Percentiles rank a stretch among this genome's conserved stretches.
These are phyloP conservation scores for Pasiphila rectangulata DNA, from an alignment of 2,888 invertebrate genomes.

Conservation along the genomic window DNA sequence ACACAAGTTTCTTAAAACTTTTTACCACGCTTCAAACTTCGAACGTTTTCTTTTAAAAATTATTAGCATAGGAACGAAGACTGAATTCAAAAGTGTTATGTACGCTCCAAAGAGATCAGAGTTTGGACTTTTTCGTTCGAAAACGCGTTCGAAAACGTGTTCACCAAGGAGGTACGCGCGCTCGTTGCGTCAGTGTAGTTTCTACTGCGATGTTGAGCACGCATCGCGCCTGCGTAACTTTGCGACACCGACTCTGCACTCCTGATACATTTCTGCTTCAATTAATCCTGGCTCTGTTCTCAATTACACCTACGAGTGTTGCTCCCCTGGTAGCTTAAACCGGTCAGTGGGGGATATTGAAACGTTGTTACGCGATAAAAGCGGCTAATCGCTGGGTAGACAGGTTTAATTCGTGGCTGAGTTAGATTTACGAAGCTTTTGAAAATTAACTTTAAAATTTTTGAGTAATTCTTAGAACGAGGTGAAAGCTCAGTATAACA, in stretches of 20 bases:
- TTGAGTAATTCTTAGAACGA: no score
- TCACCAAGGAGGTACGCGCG: slow-evolving; percentile 48
- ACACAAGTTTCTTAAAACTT: slow-evolving; percentile 26
- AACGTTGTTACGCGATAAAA: slow-evolving; percentile 30
- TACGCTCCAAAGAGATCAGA: neutral
- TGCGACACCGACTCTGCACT: slow-evolving; percentile 68
- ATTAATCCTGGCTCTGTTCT: slow-evolving; percentile 73
- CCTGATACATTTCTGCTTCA: slow-evolving; percentile 77
- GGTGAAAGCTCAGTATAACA: no score
- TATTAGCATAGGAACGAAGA: slow-evolving; percentile 3
- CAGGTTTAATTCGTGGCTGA: neutral
- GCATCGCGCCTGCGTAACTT: slow-evolving; percentile 74
- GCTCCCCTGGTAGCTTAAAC: slow-evolving; percentile 43
- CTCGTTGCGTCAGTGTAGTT: slow-evolving; percentile 54
- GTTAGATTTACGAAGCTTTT: neutral
- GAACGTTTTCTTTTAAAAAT: slow-evolving; percentile 23
- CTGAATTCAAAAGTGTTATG: slow-evolving; percentile 31
- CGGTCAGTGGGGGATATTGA: slow-evolving; percentile 36
- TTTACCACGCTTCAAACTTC: slow-evolving; percentile 20
- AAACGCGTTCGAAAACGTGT: slow-evolving; percentile 17
- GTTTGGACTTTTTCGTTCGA: slow-evolving; percentile 35
- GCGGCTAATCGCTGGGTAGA: slow-evolving; percentile 4
- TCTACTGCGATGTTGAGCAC: slow-evolving; percentile 64
- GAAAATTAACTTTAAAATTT: neutral
- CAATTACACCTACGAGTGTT: slow-evolving; percentile 65